Percentiles rank a stretch among this genome's conserved stretches.
Evolutionary conservation across 2,797 vertebrate genomes (phyloP).

Genomic region (Anomalospiza imberbis): DNA sequence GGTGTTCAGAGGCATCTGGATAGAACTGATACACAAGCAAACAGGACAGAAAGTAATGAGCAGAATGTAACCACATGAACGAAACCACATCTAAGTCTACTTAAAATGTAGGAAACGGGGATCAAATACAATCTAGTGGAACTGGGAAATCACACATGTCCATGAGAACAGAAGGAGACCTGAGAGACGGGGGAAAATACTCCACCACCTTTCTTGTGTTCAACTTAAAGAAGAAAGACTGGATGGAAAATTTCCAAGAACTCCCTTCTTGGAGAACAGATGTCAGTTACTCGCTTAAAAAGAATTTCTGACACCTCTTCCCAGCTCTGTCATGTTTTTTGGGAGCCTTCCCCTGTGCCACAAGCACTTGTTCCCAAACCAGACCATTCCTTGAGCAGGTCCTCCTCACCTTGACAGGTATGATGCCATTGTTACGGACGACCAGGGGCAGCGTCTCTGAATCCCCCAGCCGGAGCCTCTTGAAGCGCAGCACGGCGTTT

Average conservation of each 20-base stretch:
- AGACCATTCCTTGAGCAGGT: background rate
- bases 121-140: background rate
- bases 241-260: background rate
- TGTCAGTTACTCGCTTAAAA: background rate
- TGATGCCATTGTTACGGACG: slow-evolving; percentile 79
- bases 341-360: background rate
- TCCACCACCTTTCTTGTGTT: background rate
- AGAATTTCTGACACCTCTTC: background rate
- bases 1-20: background rate
- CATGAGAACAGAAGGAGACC: background rate
- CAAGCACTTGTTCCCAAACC: background rate
- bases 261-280: background rate
- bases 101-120: background rate
- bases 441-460: slow-evolving; percentile 76
- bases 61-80: background rate
- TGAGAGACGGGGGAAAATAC: background rate
- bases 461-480: slow-evolving; percentile 73
- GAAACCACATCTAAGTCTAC: background rate
- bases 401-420: slow-evolving; percentile 75
- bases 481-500: slow-evolving; percentile 82
- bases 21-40: background rate
- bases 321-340: background rate
- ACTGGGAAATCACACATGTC: background rate
- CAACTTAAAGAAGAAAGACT: background rate
- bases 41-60: background rate